phyloP scores from a whole-genome alignment of 2,888 invertebrate genomes.

The Hemicrepidius hirtus region DNA sequence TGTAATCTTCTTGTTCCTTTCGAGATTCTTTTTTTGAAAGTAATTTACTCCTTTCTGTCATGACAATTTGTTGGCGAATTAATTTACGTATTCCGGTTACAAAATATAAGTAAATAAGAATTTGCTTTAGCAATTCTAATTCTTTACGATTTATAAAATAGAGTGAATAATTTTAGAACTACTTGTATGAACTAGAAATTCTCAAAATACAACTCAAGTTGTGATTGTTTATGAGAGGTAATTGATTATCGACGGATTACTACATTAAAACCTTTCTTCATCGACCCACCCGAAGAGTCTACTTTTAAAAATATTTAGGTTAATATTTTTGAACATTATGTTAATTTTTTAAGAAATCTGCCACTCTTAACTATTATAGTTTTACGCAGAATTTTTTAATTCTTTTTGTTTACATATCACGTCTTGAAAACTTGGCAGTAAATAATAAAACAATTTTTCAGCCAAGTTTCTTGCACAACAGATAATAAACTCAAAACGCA shows the following conservation, averaged over 20 bases:
- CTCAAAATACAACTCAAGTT: neutral
- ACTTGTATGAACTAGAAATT: too few relatives aligned
- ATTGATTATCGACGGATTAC: neutral
- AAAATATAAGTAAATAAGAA: neutral
- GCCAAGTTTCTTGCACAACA: constrained; percentile 16
- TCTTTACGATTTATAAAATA: too few relatives aligned
- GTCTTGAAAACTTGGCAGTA: constrained; percentile 10
- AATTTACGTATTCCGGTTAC: neutral
- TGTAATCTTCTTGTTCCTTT: neutral
- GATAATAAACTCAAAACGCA: constrained; percentile 3
- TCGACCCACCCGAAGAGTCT: too few relatives aligned
- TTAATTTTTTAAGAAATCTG: too few relatives aligned
- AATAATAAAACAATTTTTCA: constrained; percentile 15
- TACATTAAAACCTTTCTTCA: too few relatives aligned
- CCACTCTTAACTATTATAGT: neutral
- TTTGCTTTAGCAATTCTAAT: too few relatives aligned
- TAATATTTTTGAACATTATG: too few relatives aligned
- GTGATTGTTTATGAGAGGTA: neutral
- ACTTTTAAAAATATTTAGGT: too few relatives aligned
- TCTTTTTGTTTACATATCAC: neutral
- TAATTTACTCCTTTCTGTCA: constrained; percentile 1
- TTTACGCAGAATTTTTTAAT: neutral
- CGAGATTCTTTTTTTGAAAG: neutral
- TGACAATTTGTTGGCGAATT: constrained; percentile 4
- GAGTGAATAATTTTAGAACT: too few relatives aligned